These are phyloP conservation scores for Clostera curtula DNA, from an alignment of 2,888 invertebrate genomes.

Conservation along the genomic window DNA sequence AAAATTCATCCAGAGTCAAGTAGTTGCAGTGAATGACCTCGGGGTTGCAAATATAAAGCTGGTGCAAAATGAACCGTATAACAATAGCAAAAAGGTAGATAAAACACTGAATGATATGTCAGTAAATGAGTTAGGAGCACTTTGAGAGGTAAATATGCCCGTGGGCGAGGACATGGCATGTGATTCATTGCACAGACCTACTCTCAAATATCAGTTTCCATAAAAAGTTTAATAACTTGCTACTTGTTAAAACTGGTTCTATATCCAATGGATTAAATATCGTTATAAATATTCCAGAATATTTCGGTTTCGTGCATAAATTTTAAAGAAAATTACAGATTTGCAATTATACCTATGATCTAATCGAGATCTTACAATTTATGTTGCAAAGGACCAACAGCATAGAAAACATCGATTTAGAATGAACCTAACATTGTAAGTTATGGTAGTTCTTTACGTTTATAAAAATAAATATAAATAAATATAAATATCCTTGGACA, in stretches of 20 bases:
- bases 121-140: slow-evolving; percentile 36
- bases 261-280: too few relatives aligned
- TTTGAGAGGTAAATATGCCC: slow-evolving; percentile 50
- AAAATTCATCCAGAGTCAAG: slow-evolving; percentile 30
- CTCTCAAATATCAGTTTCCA: slow-evolving; percentile 32
- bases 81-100: slow-evolving; percentile 27
- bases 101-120: slow-evolving; percentile 21
- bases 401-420: too few relatives aligned
- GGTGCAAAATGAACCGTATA: slow-evolving; percentile 28
- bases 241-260: slow-evolving; percentile 25
- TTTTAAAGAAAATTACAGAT: too few relatives aligned
- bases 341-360: too few relatives aligned
- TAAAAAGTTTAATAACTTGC: slow-evolving; percentile 36
- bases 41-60: slow-evolving; percentile 18
- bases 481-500: too few relatives aligned
- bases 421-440: too few relatives aligned
- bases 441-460: too few relatives aligned
- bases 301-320: too few relatives aligned
- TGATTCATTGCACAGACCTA: slow-evolving; percentile 56
- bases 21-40: slow-evolving; percentile 52
- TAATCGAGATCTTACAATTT: too few relatives aligned
- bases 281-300: too few relatives aligned
- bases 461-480: too few relatives aligned
- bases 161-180: slow-evolving; percentile 54
- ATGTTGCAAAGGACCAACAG: too few relatives aligned